Base-by-base conservation (phyloP, 2,797 vertebrate genomes). In the Paratrypauchen microcephalus region DNA sequence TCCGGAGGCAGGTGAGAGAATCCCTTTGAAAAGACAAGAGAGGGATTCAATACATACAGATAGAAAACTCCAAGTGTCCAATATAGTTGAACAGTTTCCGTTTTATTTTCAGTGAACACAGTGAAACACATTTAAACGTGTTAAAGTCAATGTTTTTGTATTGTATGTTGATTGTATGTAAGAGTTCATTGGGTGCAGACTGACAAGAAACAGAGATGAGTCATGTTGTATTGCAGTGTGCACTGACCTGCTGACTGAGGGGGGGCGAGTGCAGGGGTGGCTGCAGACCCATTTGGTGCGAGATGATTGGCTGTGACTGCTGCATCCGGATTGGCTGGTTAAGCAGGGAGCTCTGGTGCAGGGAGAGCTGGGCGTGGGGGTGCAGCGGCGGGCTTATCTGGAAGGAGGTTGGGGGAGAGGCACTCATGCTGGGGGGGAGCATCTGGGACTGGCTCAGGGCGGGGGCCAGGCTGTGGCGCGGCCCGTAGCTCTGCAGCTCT, bases 241-340 rank as follows among this genome's bases (percentile, higher is more conserved):
- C 5, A 85, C 87, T 47, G 55, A 99, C 97, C 97, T 99, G 97
- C 86, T 98, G 97, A 76, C 96, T 94, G 41, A 97, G 95, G 65
- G 96, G 96, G 7, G 97, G 97, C 87, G 97, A 95, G 85, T 95
- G 95, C 85, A 97, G 94, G 87, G 96, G 92, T 75, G 95, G 93
- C 95, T 97, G 97, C 88, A 99, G 95, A 81, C 96, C 96, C 96
- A 99, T 97, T 93, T 97, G 91, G 80, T 97, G 95, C 76, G 96
- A 95, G 91, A 98, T 95, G 93, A 98, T 96, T 82, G 96, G 93
- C 90, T 97, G 95, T 56, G 96, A 95, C 83, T 96, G 96, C 93
- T 97, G 96, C 97, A 98, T 97, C 93, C 95, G 95, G 91, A 98
- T 95, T 84, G 97, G 94, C 68, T 97, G 96, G 86, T 95, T 94